These are phyloP conservation scores for Rugalucina vietnamica DNA, from an alignment of 2,888 invertebrate genomes.

Conservation along the genomic window DNA sequence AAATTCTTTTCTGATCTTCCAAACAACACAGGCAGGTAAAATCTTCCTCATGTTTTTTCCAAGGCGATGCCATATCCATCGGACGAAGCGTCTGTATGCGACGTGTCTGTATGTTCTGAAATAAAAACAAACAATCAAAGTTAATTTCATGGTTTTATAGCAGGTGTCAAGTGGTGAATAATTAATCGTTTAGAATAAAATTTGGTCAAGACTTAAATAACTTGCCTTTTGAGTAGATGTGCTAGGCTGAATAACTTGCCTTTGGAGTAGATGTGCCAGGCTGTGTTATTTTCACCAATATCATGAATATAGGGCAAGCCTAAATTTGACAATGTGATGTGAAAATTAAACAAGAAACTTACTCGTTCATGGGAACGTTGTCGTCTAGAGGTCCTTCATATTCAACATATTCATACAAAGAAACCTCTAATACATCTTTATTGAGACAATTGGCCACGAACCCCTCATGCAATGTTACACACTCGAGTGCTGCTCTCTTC, in stretches of 20 bases:
- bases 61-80: constrained; percentile 18
- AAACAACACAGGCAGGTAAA: background rate
- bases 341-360: background rate
- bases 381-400: background rate
- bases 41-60: background rate
- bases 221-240: background rate
- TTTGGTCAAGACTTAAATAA: background rate
- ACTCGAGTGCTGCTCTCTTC: background rate
- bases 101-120: constrained; percentile 16
- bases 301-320: too few species aligned
- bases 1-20: background rate
- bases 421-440: background rate
- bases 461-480: background rate
- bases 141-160: too few species aligned
- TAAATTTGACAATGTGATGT: background rate
- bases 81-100: background rate
- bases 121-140: background rate
- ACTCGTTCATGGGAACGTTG: background rate
- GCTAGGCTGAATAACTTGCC: too few species aligned
- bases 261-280: background rate
- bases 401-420: background rate
- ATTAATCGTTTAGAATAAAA: background rate
- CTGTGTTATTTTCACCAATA: background rate
- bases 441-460: background rate
- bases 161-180: too few species aligned